Percentiles rank a stretch among this genome's conserved stretches.
Conservation (phyloP, 2,113 vertebrate genomes). For the Rhagologus leucostigma region DNA sequence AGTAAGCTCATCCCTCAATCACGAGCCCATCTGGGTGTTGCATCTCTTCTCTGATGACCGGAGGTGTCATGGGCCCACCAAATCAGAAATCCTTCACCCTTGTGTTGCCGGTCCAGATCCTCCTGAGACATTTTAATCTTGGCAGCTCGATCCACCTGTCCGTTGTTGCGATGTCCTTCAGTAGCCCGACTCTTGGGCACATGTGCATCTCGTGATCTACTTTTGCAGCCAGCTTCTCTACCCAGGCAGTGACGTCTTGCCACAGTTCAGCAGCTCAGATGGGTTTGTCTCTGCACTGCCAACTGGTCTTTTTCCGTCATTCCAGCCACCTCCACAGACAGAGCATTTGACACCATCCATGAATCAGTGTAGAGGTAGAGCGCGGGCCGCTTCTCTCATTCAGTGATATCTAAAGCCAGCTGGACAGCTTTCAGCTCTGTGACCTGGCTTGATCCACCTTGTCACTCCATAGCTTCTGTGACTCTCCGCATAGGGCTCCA, state of each 20-base stretch:
- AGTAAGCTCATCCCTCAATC: no score
- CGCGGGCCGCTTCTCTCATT: neutral
- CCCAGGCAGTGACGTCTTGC: neutral
- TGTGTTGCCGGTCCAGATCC: neutral
- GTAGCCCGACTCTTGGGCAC: neutral
- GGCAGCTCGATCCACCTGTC: accelerated
- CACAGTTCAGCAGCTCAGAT: neutral
- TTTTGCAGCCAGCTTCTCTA: no score
- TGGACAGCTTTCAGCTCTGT: neutral
- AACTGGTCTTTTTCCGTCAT: neutral
- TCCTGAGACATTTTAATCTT: neutral
- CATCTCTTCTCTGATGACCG: no score
- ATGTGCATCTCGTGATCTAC: neutral
- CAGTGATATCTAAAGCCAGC: neutral
- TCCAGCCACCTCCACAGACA: neutral
- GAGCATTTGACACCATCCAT: neutral
- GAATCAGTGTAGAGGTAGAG: neutral
- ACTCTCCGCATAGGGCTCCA: no score
- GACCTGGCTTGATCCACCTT: neutral
- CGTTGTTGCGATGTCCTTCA: accelerated
- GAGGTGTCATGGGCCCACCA: neutral
- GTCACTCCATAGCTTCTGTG: neutral
- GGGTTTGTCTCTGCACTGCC: neutral
- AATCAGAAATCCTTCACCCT: neutral
- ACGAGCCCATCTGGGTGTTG: no score